Percentiles rank a stretch among this genome's conserved stretches.
Evolutionary conservation across 2,113 vertebrate genomes (phyloP).

Genomic region (Catharus fuscescens): DNA sequence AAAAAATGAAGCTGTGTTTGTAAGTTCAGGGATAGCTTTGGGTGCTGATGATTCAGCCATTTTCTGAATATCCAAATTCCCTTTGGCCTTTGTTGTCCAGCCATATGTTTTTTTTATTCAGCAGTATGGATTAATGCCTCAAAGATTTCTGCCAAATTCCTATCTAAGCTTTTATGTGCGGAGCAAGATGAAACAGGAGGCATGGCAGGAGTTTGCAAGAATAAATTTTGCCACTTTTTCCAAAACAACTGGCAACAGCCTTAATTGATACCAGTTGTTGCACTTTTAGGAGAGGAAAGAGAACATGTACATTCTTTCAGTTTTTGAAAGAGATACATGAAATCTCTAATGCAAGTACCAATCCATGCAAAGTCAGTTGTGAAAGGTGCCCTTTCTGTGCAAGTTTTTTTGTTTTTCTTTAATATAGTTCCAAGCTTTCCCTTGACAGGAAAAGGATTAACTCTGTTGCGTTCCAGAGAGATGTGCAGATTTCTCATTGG

Average conservation of each 20-base stretch:
- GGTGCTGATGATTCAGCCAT: not conserved
- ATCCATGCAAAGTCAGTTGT: not conserved
- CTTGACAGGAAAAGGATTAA: not conserved
- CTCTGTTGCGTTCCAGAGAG: not conserved
- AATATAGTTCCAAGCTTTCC: not conserved
- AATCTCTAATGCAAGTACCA: not conserved
- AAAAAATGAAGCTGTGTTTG: not conserved
- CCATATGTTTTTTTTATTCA: not conserved
- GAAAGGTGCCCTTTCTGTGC: not conserved
- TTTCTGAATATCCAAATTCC: not conserved
- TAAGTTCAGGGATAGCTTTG: not conserved
- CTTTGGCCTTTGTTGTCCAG: not conserved
- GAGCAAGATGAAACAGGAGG: not conserved
- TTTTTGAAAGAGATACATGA: not conserved
- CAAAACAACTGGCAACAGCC: not conserved
- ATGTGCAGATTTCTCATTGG: not conserved
- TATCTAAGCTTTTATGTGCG: not conserved
- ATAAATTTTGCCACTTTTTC: not conserved
- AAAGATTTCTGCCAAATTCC: not conserved
- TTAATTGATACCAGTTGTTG: not conserved
- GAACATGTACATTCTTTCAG: not conserved
- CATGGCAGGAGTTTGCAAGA: not conserved
- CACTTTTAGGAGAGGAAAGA: not conserved
- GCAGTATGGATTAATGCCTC: not conserved
- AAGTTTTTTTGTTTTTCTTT: not conserved